Conservation (phyloP, 2,113 vertebrate species). For the Etheostoma spectabile region DNA sequence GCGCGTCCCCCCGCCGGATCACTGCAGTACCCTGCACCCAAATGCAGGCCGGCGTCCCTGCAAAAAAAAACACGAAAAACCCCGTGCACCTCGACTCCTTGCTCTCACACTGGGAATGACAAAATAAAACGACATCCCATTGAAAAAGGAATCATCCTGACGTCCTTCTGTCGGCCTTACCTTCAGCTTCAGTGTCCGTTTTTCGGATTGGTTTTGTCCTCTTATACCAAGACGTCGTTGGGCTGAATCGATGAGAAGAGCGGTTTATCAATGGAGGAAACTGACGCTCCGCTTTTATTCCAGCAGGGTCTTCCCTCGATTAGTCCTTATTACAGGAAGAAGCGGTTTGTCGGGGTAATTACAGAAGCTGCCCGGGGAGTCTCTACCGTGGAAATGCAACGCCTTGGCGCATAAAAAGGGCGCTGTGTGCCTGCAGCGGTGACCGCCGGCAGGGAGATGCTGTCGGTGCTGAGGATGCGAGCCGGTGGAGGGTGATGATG, state of each 20-base stretch:
- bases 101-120: slow-evolving; percentile 22
- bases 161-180: slow-evolving; percentile 64
- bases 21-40: slow-evolving; percentile 83
- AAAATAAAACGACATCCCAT: slow-evolving; percentile 16
- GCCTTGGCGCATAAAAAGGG: slow-evolving; percentile 32
- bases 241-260: slow-evolving; percentile 63
- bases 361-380: slow-evolving; percentile 23
- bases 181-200: slow-evolving; percentile 65
- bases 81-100: slow-evolving; percentile 48
- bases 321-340: slow-evolving; percentile 38
- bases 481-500: slow-evolving; percentile 77
- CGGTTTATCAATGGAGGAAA: slow-evolving; percentile 69
- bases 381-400: slow-evolving; percentile 13
- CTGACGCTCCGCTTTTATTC: slow-evolving; percentile 64
- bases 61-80: slow-evolving; percentile 41
- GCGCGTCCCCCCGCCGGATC: slow-evolving; percentile 64
- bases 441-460: slow-evolving; percentile 61
- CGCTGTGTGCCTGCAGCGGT: slow-evolving; percentile 54
- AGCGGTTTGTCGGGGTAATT: slow-evolving; percentile 31
- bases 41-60: slow-evolving; percentile 78
- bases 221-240: slow-evolving; percentile 52
- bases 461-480: slow-evolving; percentile 65
- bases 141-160: not conserved
- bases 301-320: slow-evolving; percentile 59
- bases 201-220: slow-evolving; percentile 44